Evolutionary conservation across 2,113 vertebrate species (phyloP), one percentile per base, ranked within the genome.

Genomic region (Petromus typicus): DNA sequence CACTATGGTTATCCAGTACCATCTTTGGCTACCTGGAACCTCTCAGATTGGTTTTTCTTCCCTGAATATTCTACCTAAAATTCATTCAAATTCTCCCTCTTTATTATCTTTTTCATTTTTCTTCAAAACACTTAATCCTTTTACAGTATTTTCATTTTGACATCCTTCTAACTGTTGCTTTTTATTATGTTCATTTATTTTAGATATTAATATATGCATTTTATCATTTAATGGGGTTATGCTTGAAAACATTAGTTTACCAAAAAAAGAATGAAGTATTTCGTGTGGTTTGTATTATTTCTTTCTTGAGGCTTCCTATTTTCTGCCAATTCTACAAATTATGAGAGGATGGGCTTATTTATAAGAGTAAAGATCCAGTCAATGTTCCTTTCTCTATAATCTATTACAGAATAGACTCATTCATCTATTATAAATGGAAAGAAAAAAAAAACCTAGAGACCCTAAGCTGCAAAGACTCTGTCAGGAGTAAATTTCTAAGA

Each of bases 151-250:
- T 67, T 71, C 11, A 7, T 67, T 67, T 71, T 16, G 16, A 63
- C 27, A 88, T 61, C 27, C 51, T 61, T 30, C 85, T n/a, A 67
- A 67, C 34, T n/a, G n/a, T 67, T 67, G n/a, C n/a, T 67, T 67
- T 67, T 94, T 94, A 61, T 89, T 73, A 81, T 66, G 67, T 59
- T 87, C 25, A 79, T 18, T 73, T 90, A 59, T 61, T 69, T 80
- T 94, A 79, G 9, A n/a, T 80, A 66, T 67, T 67, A 79, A 63
- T 37, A 80, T 27, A 61, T 40, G 18, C 6, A 7, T 57, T 56
- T 51, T 83, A 63, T n/a, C 12, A 87, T 32, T 69, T 81, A 86
- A 43, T 48, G 64, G 30, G 17, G 48, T 82, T 80, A 22, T 5
- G 37, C 61, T 78, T 64, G 40, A 43, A 92, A 90, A 30, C 67